A percentile compares a stretch with the other conserved stretches of the same genome.
phyloP scores from a whole-genome alignment of 2,888 invertebrate species.

The Eudemis profundana region DNA sequence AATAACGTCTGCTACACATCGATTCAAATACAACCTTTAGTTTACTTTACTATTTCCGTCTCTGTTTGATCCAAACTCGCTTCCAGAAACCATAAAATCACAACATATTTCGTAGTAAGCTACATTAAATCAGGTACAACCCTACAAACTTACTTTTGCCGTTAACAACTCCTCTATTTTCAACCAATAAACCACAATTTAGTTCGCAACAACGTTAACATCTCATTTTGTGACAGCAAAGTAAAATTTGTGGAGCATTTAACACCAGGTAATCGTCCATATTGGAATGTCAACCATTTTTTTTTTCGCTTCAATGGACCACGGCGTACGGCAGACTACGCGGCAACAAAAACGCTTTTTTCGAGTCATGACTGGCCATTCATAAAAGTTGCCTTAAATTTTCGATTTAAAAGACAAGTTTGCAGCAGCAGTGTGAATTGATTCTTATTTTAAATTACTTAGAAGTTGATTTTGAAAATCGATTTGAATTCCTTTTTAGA shows the following conservation, averaged over 20 bases:
- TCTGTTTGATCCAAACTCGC: conserved; percentile 35
- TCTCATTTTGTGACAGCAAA: conserved; percentile 47
- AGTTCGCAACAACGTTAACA: background rate
- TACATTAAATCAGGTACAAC: conserved; percentile 33
- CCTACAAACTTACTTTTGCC: conserved; percentile 32
- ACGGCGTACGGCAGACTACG: conserved; percentile 80
- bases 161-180: background rate
- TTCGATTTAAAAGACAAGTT: conserved; percentile 30
- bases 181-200: background rate
- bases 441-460: conserved; percentile 47
- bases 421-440: conserved; percentile 6
- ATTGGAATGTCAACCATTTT: conserved; percentile 62
- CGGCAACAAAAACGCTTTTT: conserved; percentile 75
- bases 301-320: conserved; percentile 72
- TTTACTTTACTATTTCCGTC: conserved; percentile 41
- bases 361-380: conserved; percentile 71
- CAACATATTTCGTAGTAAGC: conserved; percentile 41
- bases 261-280: conserved; percentile 52
- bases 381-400: conserved; percentile 59
- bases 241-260: conserved; percentile 55
- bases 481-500: background rate
- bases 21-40: conserved; percentile 31
- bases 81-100: conserved; percentile 44
- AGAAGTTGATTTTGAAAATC: conserved; percentile 46
- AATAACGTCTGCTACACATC: conserved; percentile 20